These are phyloP conservation scores for Hemichromis elongatus DNA, from an alignment of 2,113 vertebrate genomes.

Conservation along the genomic window DNA sequence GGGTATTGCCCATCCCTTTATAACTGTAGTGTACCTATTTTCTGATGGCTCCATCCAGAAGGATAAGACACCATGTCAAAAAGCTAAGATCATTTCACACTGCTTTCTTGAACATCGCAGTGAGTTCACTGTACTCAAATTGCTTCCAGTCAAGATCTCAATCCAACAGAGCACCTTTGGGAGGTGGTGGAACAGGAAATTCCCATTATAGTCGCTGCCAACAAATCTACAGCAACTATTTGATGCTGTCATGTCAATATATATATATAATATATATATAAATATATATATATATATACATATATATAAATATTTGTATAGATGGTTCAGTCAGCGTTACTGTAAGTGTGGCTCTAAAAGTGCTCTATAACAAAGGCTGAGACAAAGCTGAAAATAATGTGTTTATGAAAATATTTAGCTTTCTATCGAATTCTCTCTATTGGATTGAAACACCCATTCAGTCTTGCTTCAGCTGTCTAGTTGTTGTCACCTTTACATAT, in stretches of 20 bases:
- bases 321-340: not conserved
- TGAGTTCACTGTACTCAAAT: not conserved
- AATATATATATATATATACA: not conserved
- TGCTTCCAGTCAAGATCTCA: not conserved
- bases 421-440: not conserved
- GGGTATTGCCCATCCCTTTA: not conserved
- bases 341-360: not conserved
- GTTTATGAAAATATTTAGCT: not conserved
- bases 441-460: not conserved
- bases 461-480: not conserved
- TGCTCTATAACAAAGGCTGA: not conserved
- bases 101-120: not conserved
- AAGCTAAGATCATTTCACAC: not conserved
- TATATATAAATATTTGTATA: no score
- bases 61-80: not conserved
- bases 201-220: not conserved
- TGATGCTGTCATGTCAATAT: not conserved
- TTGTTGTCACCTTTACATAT: conserved; percentile 22
- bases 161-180: not conserved
- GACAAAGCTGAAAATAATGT: not conserved
- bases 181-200: not conserved
- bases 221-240: not conserved
- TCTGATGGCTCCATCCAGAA: not conserved
- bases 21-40: not conserved
- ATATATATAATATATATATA: no score